A percentile compares a stretch with the other conserved stretches of the same genome.
phyloP scores from a whole-genome alignment of 2,888 invertebrate species.

The Protonemura montana region DNA sequence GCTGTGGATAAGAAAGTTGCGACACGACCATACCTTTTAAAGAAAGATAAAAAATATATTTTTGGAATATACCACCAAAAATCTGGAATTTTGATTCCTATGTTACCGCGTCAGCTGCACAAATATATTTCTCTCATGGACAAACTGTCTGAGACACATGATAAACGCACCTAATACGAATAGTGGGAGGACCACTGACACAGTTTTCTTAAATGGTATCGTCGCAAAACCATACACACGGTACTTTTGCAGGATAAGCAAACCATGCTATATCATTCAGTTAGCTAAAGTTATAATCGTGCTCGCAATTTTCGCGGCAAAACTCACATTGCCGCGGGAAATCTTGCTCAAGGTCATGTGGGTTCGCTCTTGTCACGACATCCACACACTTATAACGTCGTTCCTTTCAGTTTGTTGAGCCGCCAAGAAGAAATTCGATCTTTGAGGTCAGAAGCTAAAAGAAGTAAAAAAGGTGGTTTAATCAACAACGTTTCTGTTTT shows the following conservation, averaged over 20 bases:
- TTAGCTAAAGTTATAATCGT: background rate
- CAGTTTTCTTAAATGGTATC: background rate
- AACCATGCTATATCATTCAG: background rate
- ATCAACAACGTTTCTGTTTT: too few relatives aligned
- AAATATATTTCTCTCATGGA: background rate
- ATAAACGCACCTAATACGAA: background rate
- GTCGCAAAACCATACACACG: background rate
- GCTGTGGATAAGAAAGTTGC: background rate
- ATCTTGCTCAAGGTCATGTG: background rate
- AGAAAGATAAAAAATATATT: background rate
- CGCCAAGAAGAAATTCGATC: constrained; percentile 89
- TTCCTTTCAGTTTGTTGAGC: constrained; percentile 70
- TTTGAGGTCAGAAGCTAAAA: constrained; percentile 85
- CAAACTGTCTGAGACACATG: background rate
- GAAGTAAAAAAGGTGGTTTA: too few relatives aligned
- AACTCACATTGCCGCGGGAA: background rate
- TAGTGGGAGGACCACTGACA: background rate
- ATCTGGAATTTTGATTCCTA: background rate
- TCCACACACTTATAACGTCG: constrained; percentile 26
- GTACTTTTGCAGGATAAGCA: background rate
- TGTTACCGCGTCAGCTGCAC: background rate
- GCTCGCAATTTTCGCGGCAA: background rate
- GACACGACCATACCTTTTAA: background rate
- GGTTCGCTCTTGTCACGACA: background rate
- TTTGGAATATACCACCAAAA: background rate